Evolutionary conservation across 2,888 invertebrate species (phyloP).

Genomic region (Scaptomyza flava): DNA sequence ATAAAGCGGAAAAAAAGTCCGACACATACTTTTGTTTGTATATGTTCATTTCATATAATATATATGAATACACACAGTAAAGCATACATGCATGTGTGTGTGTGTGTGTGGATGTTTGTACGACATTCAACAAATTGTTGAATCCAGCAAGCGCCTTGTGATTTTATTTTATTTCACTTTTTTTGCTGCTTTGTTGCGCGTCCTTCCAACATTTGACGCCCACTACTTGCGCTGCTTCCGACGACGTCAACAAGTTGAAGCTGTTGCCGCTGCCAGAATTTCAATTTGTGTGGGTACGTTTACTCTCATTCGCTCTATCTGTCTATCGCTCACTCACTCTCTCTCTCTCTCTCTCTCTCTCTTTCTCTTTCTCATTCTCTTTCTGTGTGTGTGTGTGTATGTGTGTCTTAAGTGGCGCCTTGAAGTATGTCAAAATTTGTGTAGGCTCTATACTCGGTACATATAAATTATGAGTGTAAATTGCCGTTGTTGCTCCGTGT

Average conservation of each 20-base stretch:
- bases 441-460: constrained; percentile 39
- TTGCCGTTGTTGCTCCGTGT: constrained; percentile 55
- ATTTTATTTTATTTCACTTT: constrained; percentile 47
- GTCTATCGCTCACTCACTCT: not conserved
- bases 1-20: constrained; percentile 60
- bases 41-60: constrained; percentile 26
- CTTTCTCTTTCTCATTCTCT: not conserved
- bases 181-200: constrained; percentile 36
- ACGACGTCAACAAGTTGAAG: constrained; percentile 76
- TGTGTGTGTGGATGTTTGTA: constrained; percentile 42
- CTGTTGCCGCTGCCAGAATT: constrained; percentile 70
- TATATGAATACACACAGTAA: constrained; percentile 18
- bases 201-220: constrained; percentile 57
- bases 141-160: constrained; percentile 68
- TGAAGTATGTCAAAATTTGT: constrained; percentile 68
- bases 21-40: constrained; percentile 46
- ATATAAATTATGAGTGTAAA: constrained; percentile 72
- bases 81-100: not conserved
- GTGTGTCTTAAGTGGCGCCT: constrained; percentile 45
- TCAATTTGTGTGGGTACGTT: constrained; percentile 38
- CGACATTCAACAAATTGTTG: constrained; percentile 81
- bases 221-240: constrained; percentile 68
- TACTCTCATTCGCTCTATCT: constrained; percentile 13
- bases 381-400: constrained; percentile 17
- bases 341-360: not conserved